These are phyloP conservation scores for Sesamia nonagrioides DNA, from an alignment of 1,140 invertebrate genomes.

Conservation along the genomic window DNA sequence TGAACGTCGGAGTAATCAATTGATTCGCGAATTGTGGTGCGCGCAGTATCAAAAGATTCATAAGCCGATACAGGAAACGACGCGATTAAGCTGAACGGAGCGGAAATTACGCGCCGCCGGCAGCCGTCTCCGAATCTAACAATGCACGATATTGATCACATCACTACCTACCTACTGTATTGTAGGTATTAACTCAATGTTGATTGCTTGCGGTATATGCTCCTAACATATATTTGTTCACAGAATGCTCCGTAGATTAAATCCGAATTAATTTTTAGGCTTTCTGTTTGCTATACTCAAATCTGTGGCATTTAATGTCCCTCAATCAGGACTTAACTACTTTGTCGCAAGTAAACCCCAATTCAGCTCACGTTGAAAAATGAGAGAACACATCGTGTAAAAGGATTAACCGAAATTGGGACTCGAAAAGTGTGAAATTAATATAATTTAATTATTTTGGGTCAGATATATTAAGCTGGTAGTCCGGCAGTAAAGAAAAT, in stretches of 20 bases:
- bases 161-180: slow-evolving; percentile 27
- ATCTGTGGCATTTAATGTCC: slow-evolving; percentile 9
- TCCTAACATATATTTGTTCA: slow-evolving; percentile 2
- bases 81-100: slow-evolving; percentile 45
- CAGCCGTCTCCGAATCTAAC: slow-evolving; percentile 50
- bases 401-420: slow-evolving; percentile 39
- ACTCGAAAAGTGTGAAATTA: slow-evolving; percentile 40
- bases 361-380: slow-evolving; percentile 38
- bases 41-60: slow-evolving; percentile 43
- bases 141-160: slow-evolving; percentile 48
- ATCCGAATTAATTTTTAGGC: slow-evolving; percentile 6
- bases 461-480: slow-evolving; percentile 41
- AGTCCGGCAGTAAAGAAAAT: slow-evolving; percentile 45
- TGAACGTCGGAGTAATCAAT: slow-evolving; percentile 47
- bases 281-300: neutral
- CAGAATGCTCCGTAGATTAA: neutral
- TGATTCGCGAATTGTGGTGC: slow-evolving; percentile 42
- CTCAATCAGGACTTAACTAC: slow-evolving; percentile 36
- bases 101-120: slow-evolving; percentile 50
- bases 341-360: slow-evolving; percentile 36
- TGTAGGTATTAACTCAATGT: slow-evolving; percentile 32
- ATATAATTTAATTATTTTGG: slow-evolving; percentile 47
- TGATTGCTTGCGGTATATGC: slow-evolving; percentile 29
- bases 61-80: slow-evolving; percentile 50
- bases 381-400: slow-evolving; percentile 32